These are phyloP conservation scores for Oedothorax gibbosus DNA, from an alignment of 1,140 invertebrate genomes.

Conservation along the genomic window DNA sequence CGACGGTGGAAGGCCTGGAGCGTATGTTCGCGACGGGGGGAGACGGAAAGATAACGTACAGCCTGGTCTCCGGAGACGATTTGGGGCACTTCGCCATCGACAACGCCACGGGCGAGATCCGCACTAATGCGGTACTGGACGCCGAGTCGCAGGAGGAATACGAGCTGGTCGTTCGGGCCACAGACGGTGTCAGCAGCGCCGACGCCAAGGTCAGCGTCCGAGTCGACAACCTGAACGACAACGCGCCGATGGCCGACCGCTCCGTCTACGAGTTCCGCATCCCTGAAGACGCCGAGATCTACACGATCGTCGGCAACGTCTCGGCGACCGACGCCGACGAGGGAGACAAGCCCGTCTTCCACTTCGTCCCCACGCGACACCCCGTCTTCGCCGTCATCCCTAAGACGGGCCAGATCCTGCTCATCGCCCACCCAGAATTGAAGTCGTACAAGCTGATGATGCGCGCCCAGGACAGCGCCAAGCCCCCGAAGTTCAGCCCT, in stretches of 20 bases:
- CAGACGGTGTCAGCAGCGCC: conserved; percentile 81
- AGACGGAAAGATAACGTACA: conserved; percentile 77
- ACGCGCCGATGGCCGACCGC: conserved; percentile 83
- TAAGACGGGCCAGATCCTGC: conserved; percentile 88
- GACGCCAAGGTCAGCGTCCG: conserved; percentile 78
- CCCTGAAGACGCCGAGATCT: conserved; percentile 74
- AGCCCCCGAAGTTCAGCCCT: conserved; percentile 74
- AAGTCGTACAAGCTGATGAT: conserved; percentile 71
- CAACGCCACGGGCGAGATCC: conserved; percentile 72
- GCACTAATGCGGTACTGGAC: conserved; percentile 80
- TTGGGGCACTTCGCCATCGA: conserved; percentile 64
- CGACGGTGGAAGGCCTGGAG: conserved; percentile 76
- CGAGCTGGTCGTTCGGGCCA: conserved; percentile 79
- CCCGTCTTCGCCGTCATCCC: conserved; percentile 87
- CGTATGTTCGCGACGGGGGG: conserved; percentile 70
- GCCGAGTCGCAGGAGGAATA: conserved; percentile 78
- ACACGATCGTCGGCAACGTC: conserved; percentile 83
- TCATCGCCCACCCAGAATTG: conserved; percentile 73
- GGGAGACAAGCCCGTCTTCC: conserved; percentile 87
- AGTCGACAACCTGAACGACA: conserved; percentile 90
- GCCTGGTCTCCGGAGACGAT: conserved; percentile 76
- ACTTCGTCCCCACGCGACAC: conserved; percentile 77
- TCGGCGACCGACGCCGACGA: conserved; percentile 82
- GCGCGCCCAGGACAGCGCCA: conserved; percentile 83
- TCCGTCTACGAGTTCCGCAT: conserved; percentile 83